These are phyloP conservation scores for Morpho achilles DNA, from an alignment of 2,888 invertebrate species.

Conservation along the genomic window DNA sequence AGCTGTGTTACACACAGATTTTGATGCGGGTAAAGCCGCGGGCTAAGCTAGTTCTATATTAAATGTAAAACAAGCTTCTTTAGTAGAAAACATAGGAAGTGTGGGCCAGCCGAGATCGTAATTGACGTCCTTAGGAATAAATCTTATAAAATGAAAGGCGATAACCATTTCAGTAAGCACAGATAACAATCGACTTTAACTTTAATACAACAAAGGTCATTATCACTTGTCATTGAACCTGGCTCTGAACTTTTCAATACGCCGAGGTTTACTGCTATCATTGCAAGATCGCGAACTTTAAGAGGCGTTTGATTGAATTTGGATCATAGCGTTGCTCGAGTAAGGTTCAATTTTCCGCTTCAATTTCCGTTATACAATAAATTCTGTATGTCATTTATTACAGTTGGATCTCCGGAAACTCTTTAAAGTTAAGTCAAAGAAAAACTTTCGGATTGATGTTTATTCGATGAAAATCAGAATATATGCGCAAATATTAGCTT, in stretches of 20 bases:
- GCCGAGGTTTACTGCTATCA: constrained; percentile 41
- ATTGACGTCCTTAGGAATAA: constrained; percentile 42
- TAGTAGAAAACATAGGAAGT: constrained; percentile 27
- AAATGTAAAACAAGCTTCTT: background rate
- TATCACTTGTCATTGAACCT: constrained; percentile 27
- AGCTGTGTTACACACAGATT: no score
- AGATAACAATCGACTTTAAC: constrained; percentile 28
- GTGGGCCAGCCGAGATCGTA: constrained; percentile 42
- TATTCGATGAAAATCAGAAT: no score
- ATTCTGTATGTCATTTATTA: constrained; percentile 54
- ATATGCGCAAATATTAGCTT: no score
- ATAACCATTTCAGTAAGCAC: constrained; percentile 26
- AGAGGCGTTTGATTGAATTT: constrained; percentile 30
- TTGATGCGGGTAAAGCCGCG: no score
- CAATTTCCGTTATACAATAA: constrained; percentile 35
- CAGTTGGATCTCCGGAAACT: constrained; percentile 47
- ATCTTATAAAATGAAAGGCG: constrained; percentile 25
- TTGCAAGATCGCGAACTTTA: constrained; percentile 39
- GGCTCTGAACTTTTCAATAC: constrained; percentile 36
- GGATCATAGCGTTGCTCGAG: constrained; percentile 31
- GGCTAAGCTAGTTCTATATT: no score
- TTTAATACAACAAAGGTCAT: constrained; percentile 25
- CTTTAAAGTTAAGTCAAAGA: constrained; percentile 48
- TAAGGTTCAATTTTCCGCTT: constrained; percentile 34
- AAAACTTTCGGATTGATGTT: no score